A percentile compares a stretch with the other conserved stretches of the same genome.
phyloP scores from a whole-genome alignment of 2,888 invertebrate species.

The Drosophila robusta region DNA sequence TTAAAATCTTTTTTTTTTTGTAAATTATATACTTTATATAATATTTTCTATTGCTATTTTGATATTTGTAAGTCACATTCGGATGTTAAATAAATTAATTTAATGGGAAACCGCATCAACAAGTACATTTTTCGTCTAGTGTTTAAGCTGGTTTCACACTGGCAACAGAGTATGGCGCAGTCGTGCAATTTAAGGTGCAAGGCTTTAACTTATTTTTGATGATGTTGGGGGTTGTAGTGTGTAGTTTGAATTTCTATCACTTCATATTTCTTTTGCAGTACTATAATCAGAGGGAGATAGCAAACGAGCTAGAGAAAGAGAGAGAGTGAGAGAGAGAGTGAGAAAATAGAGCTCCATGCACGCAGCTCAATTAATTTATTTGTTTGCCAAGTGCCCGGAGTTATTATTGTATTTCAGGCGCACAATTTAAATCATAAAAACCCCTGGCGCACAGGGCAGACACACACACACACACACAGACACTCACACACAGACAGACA shows the following conservation, averaged over 20 bases:
- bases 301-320: not conserved
- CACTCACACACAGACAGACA: not conserved
- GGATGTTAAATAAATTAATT: too few species aligned
- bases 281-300: constrained; percentile 27
- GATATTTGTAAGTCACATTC: too few species aligned
- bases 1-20: too few species aligned
- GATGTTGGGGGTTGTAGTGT: constrained; percentile 8
- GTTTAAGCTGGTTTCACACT: too few species aligned
- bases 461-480: not conserved
- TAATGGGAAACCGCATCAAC: too few species aligned
- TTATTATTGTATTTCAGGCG: constrained; percentile 74
- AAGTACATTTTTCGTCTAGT: too few species aligned
- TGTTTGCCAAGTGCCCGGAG: constrained; percentile 69
- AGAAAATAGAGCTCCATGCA: constrained; percentile 17
- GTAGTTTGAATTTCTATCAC: constrained; percentile 66
- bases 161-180: not conserved
- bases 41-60: too few species aligned
- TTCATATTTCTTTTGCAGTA: constrained; percentile 70
- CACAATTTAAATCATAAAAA: constrained; percentile 74
- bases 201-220: constrained; percentile 2
- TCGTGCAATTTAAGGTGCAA: not conserved
- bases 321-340: not conserved
- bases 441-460: constrained; percentile 21
- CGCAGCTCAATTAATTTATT: constrained; percentile 76
- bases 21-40: too few species aligned